phyloP scores from a whole-genome alignment of 1,140 invertebrate species.

The Ylistrum balloti region DNA sequence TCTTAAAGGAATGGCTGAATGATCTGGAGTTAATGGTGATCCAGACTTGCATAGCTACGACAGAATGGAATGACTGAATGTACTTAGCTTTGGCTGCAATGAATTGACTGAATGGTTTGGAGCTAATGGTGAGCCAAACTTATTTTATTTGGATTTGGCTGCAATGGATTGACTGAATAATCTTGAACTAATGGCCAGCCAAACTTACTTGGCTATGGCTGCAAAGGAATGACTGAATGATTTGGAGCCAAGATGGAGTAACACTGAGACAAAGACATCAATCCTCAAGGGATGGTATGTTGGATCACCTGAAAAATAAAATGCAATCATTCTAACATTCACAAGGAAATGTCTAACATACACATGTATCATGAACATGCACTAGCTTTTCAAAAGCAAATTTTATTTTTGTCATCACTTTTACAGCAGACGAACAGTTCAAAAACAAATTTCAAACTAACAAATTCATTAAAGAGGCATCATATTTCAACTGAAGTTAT shows the following conservation, averaged over 20 bases:
- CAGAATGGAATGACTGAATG: background rate
- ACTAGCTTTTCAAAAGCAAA: too few relatives aligned
- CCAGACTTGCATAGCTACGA: background rate
- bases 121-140: background rate
- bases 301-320: slow-evolving; percentile 72
- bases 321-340: background rate
- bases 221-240: slow-evolving; percentile 99
- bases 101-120: too few relatives aligned
- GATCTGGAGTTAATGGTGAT: background rate
- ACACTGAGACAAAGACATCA: slow-evolving; percentile 97
- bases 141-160: background rate
- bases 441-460: too few relatives aligned
- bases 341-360: too few relatives aligned
- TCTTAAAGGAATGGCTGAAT: too few relatives aligned
- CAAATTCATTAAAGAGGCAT: too few relatives aligned
- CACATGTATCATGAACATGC: too few relatives aligned
- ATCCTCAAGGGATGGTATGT: slow-evolving; percentile 93
- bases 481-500: too few relatives aligned
- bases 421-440: too few relatives aligned
- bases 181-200: background rate
- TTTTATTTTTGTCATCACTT: too few relatives aligned
- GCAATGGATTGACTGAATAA: background rate
- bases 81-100: slow-evolving; percentile 97
- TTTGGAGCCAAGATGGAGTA: slow-evolving; percentile 96
- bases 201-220: slow-evolving; percentile 92